These are phyloP conservation scores for Arothron firmamentum DNA, from an alignment of 2,113 vertebrate species.

Conservation along the genomic window DNA sequence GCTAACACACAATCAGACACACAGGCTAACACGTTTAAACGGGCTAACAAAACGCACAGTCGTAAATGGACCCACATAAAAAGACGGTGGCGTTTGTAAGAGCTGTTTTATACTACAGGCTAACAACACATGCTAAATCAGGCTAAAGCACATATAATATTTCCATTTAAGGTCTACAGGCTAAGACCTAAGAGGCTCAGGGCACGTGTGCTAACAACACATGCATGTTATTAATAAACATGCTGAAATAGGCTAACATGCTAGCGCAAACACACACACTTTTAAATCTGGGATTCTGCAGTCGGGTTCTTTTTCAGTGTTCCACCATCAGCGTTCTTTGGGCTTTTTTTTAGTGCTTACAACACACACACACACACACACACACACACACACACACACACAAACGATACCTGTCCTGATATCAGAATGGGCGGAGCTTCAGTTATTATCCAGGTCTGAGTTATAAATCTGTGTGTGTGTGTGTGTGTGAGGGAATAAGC, in stretches of 20 bases:
- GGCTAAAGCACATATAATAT: too few species aligned
- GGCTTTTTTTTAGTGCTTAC: too few species aligned
- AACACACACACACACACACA: neutral
- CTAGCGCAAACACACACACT: too few species aligned
- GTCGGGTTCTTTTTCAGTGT: too few species aligned
- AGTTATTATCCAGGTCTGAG: slow-evolving; percentile 24
- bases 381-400: neutral
- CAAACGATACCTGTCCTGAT: neutral
- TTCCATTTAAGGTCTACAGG: neutral
- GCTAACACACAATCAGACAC: neutral
- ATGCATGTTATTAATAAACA: neutral
- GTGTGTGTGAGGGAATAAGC: slow-evolving; percentile 31
- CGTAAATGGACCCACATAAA: too few species aligned
- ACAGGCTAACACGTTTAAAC: neutral
- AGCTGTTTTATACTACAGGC: too few species aligned
- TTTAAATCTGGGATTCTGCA: too few species aligned
- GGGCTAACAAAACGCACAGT: neutral
- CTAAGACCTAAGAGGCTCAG: neutral
- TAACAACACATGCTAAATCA: too few species aligned
- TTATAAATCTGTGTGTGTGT: slow-evolving; percentile 32
- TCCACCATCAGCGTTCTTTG: too few species aligned
- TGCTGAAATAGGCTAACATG: neutral
- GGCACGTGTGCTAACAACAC: neutral
- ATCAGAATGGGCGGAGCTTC: slow-evolving; percentile 16
- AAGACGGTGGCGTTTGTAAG: too few species aligned